Percentiles rank a stretch among this genome's conserved stretches.
Conservation (phyloP, 2,797 vertebrate genomes). For the Gymnopithys bicolor region DNA sequence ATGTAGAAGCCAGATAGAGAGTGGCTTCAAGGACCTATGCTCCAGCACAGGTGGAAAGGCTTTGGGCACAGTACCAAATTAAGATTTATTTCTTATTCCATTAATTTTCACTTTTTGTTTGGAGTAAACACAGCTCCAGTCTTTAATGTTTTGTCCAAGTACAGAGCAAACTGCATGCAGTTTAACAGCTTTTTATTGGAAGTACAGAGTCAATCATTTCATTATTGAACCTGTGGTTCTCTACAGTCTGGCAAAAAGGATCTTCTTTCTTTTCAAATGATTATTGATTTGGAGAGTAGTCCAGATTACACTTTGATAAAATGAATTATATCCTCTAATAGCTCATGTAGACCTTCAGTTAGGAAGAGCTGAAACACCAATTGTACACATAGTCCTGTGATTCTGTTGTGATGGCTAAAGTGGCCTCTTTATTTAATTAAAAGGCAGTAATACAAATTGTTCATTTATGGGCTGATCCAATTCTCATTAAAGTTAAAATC, state of each 20-base stretch:
- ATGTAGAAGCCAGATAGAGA: background rate
- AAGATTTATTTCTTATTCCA: background rate
- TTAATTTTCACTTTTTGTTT: slow-evolving; percentile 7
- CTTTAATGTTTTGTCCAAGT: background rate
- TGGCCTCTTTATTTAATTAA: slow-evolving; percentile 34
- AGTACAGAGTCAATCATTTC: background rate
- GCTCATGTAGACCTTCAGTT: background rate
- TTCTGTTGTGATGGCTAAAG: slow-evolving; percentile 18
- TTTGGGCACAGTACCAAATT: background rate
- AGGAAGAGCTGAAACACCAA: background rate
- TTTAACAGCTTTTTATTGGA: slow-evolving; percentile 19
- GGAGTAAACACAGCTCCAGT: background rate
- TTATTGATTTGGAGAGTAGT: slow-evolving; percentile 38
- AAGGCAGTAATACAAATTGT: background rate
- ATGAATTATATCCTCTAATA: slow-evolving; percentile 25
- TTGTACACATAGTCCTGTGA: background rate
- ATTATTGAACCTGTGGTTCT: background rate
- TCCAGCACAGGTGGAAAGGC: background rate
- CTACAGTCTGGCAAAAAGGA: background rate
- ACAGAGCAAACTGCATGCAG: background rate
- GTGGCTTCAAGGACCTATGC: background rate
- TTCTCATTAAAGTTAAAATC: slow-evolving; percentile 2
- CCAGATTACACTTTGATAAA: background rate
- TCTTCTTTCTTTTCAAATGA: slow-evolving; percentile 1
- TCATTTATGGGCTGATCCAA: background rate